These are phyloP conservation scores for Ceratitis capitata DNA, from an alignment of 1,140 invertebrate species.

Conservation along the genomic window DNA sequence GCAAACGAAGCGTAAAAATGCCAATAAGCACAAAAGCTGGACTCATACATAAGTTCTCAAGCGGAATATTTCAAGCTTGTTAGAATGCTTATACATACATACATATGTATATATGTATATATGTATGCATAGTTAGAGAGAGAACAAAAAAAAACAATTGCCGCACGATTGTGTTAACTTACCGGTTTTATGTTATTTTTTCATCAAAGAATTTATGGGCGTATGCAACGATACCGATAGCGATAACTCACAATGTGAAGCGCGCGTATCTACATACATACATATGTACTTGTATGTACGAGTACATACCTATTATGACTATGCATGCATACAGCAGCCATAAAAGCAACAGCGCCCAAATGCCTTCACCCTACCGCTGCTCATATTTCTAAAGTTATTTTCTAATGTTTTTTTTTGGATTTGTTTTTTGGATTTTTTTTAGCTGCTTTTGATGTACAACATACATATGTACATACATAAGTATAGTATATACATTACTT, in stretches of 20 bases:
- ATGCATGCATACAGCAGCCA: not conserved
- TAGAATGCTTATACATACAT: too few species aligned
- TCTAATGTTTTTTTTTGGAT: not conserved
- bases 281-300: too few species aligned
- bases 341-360: not conserved
- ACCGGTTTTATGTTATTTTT: not conserved
- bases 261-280: too few species aligned
- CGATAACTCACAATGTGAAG: not conserved
- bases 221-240: not conserved
- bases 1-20: not conserved
- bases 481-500: not conserved
- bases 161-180: not conserved
- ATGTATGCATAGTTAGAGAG: not conserved
- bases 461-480: not conserved
- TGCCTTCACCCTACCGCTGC: too few species aligned
- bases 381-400: not conserved
- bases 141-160: not conserved
- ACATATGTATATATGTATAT: not conserved
- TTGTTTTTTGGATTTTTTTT: not conserved
- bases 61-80: not conserved
- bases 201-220: conserved; percentile 16
- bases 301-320: too few species aligned
- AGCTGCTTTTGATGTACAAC: too few species aligned
- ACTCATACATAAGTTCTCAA: not conserved
- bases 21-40: not conserved